Conservation (phyloP, 2,888 invertebrate genomes). For the Lycophotia porphyrea region DNA sequence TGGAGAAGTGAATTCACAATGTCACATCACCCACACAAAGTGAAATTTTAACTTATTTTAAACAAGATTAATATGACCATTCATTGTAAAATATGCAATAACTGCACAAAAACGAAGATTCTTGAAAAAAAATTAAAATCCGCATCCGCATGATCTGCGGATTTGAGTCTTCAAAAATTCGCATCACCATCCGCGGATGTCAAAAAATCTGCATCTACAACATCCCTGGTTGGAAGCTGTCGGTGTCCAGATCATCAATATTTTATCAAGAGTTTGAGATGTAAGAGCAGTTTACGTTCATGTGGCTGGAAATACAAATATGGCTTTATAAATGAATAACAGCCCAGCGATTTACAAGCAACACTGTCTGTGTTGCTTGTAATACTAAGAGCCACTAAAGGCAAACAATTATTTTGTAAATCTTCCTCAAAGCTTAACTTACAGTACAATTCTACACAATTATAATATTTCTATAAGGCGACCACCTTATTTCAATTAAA, state of each 20-base stretch:
- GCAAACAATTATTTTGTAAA: slow-evolving; percentile 33
- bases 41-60: too few species aligned
- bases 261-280: background rate
- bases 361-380: background rate
- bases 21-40: too few species aligned
- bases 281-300: background rate
- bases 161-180: too few species aligned
- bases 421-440: slow-evolving; percentile 44
- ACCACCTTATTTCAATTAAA: slow-evolving; percentile 26
- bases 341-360: slow-evolving; percentile 2
- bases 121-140: too few species aligned
- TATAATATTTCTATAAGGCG: slow-evolving; percentile 7
- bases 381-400: slow-evolving; percentile 16
- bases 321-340: slow-evolving; percentile 13
- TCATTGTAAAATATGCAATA: too few species aligned
- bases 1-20: too few species aligned
- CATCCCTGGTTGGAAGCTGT: background rate
- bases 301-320: background rate
- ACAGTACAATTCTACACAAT: slow-evolving; percentile 18
- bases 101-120: too few species aligned
- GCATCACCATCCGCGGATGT: too few species aligned
- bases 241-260: background rate
- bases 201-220: too few species aligned
- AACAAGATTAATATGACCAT: too few species aligned
- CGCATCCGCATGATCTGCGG: too few species aligned